phyloP scores from a whole-genome alignment of 2,113 vertebrate genomes.

The Puffinus mauretanicus region DNA sequence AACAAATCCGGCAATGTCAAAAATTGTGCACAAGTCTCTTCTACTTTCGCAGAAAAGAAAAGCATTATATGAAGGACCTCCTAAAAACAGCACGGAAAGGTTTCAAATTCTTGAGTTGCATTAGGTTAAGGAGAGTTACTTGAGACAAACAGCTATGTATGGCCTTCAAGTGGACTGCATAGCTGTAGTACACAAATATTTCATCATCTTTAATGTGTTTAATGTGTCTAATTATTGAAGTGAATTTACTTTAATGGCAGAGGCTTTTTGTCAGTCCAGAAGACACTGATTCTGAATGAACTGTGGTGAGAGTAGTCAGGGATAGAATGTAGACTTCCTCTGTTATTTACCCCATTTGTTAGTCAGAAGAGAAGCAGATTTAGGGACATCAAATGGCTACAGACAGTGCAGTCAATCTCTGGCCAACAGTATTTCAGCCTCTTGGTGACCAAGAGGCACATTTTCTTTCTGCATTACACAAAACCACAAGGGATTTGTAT shows the following conservation, averaged over 20 bases:
- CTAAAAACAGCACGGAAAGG: neutral
- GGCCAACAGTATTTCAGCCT: neutral
- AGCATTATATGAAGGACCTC: neutral
- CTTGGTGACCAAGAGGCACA: neutral
- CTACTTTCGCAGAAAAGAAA: neutral
- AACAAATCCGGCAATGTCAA: neutral
- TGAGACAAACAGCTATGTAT: neutral
- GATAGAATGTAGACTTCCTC: neutral
- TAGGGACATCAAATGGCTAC: neutral
- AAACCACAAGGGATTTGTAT: neutral
- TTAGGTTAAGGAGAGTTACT: neutral
- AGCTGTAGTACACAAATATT: neutral
- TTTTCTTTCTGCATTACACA: neutral
- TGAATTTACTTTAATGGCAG: neutral
- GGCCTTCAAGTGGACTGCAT: neutral
- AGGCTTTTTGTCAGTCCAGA: neutral
- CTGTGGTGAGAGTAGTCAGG: neutral
- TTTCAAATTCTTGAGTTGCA: neutral
- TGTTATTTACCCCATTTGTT: neutral
- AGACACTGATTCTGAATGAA: neutral
- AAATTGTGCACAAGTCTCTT: neutral
- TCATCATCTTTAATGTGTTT: neutral
- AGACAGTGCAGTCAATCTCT: neutral
- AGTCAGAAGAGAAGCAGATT: neutral
- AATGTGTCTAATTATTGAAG: neutral